A percentile compares a stretch with the other conserved stretches of the same genome.
phyloP scores from a whole-genome alignment of 2,888 invertebrate species.

The Ormyrus rosae region DNA sequence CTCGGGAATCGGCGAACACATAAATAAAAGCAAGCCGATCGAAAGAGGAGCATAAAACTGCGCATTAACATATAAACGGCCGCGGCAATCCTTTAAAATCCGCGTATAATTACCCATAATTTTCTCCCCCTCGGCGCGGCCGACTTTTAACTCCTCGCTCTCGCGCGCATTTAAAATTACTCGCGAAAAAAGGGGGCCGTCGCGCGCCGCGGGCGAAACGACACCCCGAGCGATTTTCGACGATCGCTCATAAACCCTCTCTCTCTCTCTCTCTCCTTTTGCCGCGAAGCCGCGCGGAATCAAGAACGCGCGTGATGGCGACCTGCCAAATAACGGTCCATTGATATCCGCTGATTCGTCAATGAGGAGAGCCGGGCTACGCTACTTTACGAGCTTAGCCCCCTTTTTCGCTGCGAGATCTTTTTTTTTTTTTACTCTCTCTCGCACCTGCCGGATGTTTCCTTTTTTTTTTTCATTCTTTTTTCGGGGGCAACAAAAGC shows the following conservation, averaged over 20 bases:
- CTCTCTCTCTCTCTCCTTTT: neutral
- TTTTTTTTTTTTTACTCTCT: neutral
- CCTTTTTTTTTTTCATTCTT: neutral
- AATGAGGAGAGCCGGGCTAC: conserved; percentile 43
- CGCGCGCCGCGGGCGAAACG: neutral
- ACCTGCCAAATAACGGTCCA: conserved; percentile 71
- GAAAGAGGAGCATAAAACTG: no score
- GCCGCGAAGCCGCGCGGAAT: conserved; percentile 55
- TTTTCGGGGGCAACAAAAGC: neutral
- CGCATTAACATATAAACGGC: no score
- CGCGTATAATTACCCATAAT: no score
- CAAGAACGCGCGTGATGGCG: conserved; percentile 64
- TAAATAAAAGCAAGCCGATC: no score
- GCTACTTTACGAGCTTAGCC: conserved; percentile 14
- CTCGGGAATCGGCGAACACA: no score
- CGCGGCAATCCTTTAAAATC: no score
- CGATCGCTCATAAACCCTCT: neutral
- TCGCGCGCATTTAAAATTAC: no score
- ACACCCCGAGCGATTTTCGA: conserved; percentile 3
- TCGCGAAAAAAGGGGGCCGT: no score
- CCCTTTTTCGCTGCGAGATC: neutral
- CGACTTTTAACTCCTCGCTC: neutral
- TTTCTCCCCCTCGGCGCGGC: no score
- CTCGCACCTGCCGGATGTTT: neutral
- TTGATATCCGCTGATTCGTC: conserved; percentile 62